phyloP scores from a whole-genome alignment of 2,113 vertebrate species.

The Sprattus sprattus region DNA sequence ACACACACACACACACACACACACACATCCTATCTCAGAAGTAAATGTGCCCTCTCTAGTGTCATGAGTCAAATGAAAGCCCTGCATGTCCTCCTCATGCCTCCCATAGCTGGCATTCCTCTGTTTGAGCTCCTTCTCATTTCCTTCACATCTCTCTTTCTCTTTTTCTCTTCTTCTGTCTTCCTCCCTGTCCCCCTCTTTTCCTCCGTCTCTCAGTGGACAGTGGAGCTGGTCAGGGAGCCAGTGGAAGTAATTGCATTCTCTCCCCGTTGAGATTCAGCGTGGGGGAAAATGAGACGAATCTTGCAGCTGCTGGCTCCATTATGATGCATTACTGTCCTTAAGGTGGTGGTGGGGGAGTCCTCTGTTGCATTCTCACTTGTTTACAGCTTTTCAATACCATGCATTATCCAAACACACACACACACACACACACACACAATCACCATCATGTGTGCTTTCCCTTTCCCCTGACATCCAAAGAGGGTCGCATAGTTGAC shows the following conservation, averaged over 20 bases:
- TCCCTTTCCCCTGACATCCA: conserved; percentile 27
- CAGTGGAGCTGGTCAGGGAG: not conserved
- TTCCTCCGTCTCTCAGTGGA: not conserved
- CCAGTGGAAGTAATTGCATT: conserved; percentile 38
- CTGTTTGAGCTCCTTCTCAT: not conserved
- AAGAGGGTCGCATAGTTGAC: conserved; percentile 43
- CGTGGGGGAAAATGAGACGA: not conserved
- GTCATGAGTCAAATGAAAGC: conserved; percentile 4
- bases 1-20: conserved; percentile 9
- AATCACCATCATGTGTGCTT: not conserved
- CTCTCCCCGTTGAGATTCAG: conserved; percentile 13
- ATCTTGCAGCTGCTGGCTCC: not conserved
- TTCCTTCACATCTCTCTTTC: not conserved
- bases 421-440: not conserved
- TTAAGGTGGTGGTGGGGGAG: not conserved
- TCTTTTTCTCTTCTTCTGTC: not conserved
- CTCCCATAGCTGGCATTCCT: conserved; percentile 1
- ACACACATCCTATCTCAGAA: not conserved
- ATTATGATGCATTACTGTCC: conserved; percentile 1
- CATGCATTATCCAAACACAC: not conserved
- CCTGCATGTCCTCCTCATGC: not conserved
- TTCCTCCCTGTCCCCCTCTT: not conserved
- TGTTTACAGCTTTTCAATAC: conserved; percentile 10
- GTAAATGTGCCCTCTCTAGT: not conserved
- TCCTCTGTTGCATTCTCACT: not conserved